phyloP scores from a whole-genome alignment of 2,113 vertebrate genomes.

The Pseudopodoces humilis region DNA sequence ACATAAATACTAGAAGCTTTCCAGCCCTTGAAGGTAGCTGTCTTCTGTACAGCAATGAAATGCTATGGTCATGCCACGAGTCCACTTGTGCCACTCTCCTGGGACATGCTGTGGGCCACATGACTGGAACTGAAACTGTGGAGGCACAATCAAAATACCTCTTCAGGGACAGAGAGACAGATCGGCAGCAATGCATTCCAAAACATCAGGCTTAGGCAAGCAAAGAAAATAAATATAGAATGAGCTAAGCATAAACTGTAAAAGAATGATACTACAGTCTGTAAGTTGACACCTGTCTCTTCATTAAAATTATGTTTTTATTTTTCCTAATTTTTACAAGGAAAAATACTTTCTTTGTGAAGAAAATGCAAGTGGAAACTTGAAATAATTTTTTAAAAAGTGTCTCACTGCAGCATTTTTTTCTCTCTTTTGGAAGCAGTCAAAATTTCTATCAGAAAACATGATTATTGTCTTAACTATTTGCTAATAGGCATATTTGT shows the following conservation, averaged over 20 bases:
- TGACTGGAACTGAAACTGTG: neutral
- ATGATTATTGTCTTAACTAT: neutral
- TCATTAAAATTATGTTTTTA: neutral
- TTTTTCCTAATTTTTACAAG: neutral
- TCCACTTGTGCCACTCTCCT: neutral
- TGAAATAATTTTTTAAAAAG: neutral
- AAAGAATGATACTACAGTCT: neutral
- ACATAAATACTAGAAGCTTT: neutral
- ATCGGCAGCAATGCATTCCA: neutral
- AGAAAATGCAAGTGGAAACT: neutral
- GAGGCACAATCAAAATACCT: neutral
- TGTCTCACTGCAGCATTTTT: neutral
- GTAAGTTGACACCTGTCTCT: accelerated
- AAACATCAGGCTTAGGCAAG: neutral
- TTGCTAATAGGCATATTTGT: neutral
- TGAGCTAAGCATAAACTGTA: neutral
- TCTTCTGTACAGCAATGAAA: neutral
- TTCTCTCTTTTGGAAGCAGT: neutral
- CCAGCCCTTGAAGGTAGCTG: neutral
- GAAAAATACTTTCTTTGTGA: neutral
- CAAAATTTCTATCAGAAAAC: neutral
- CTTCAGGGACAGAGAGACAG: neutral
- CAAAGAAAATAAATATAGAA: neutral
- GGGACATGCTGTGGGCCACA: neutral
- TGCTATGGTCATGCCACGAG: accelerated